Conservation (phyloP, 2,113 vertebrate species). For the Talpa occidentalis region DNA sequence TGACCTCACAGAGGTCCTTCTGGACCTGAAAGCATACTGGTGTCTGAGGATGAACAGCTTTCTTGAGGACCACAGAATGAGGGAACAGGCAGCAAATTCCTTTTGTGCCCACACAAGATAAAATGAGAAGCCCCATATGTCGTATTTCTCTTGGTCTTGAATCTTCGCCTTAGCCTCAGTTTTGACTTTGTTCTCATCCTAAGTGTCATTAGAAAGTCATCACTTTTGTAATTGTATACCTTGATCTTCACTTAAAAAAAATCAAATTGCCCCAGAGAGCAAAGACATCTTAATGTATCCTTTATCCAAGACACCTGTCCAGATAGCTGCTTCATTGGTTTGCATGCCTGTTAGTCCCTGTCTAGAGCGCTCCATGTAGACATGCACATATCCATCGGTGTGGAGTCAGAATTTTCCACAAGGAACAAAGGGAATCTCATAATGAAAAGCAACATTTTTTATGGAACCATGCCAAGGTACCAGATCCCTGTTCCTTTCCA, state of each 20-base stretch:
- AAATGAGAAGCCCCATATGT: background rate
- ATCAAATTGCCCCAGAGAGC: background rate
- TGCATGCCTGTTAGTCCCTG: background rate
- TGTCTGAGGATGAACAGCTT: background rate
- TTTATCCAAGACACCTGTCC: background rate
- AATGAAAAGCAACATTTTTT: conserved; percentile 75
- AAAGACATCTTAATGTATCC: too few relatives aligned
- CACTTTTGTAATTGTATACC: conserved; percentile 29
- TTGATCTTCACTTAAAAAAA: conserved; percentile 49
- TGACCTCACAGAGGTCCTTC: background rate
- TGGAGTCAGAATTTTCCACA: conserved; percentile 59
- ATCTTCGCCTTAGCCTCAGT: background rate
- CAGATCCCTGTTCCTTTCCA: conserved; percentile 61
- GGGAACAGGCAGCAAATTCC: background rate
- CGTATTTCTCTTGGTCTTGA: background rate
- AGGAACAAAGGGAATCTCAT: conserved; percentile 70
- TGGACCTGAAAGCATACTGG: background rate
- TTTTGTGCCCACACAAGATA: background rate
- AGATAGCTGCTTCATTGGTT: background rate
- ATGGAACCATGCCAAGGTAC: conserved; percentile 62
- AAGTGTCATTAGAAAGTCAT: conserved; percentile 45
- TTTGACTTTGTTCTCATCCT: conserved; percentile 36
- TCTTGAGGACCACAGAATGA: background rate
- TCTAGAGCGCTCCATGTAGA: conserved; percentile 3
- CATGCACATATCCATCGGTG: background rate